Conservation (phyloP, 2,888 invertebrate genomes). For the Cataglyphis rosenhaueri region DNA sequence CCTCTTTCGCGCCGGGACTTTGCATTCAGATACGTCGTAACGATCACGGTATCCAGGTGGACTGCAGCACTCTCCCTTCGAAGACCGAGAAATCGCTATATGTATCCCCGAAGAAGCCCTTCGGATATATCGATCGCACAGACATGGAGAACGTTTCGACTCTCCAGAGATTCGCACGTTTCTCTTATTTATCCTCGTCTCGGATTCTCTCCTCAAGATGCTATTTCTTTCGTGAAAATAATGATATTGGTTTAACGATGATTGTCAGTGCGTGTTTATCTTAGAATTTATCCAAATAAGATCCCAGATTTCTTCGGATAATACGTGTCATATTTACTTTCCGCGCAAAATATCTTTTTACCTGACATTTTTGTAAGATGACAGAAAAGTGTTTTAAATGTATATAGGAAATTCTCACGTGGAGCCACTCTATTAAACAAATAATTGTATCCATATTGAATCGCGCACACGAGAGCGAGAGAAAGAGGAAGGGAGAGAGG, state of each 20-base stretch:
- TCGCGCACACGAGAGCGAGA: background rate
- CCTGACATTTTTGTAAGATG: background rate
- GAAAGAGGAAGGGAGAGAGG: too few relatives aligned
- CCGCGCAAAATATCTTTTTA: background rate
- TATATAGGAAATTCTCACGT: background rate
- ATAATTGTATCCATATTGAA: constrained; percentile 14
- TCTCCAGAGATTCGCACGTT: constrained; percentile 41
- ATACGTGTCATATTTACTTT: background rate
- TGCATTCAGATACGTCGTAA: constrained; percentile 48
- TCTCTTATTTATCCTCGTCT: constrained; percentile 47
- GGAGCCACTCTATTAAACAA: background rate
- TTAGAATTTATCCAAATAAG: constrained; percentile 17
- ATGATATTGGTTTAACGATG: constrained; percentile 21
- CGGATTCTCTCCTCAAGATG: constrained; percentile 22
- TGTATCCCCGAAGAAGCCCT: constrained; percentile 25
- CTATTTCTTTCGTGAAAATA: constrained; percentile 33
- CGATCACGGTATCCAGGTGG: constrained; percentile 31
- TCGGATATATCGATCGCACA: constrained; percentile 49
- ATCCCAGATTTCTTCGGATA: background rate
- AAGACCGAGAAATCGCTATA: constrained; percentile 37
- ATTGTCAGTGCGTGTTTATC: constrained; percentile 26
- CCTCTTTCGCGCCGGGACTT: background rate
- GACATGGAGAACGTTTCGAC: constrained; percentile 34
- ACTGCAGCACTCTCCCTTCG: constrained; percentile 6
- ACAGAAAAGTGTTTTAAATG: background rate